Conservation (phyloP, 1,140 invertebrate species). For the Tribolium madens region DNA sequence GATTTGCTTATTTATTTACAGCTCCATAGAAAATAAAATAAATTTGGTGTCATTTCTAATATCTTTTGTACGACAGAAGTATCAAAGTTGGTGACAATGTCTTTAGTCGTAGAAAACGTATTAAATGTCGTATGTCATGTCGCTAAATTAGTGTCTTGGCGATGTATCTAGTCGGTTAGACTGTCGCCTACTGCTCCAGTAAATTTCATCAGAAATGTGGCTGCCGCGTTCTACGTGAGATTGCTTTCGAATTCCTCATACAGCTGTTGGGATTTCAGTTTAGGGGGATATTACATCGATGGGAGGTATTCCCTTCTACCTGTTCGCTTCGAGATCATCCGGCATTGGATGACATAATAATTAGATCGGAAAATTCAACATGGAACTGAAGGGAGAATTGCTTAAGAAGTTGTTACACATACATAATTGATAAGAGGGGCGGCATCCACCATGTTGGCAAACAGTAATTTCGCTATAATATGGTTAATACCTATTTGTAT, state of each 20-base stretch:
- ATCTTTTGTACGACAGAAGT: too few relatives aligned
- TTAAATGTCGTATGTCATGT: conserved; percentile 26
- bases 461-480: not conserved
- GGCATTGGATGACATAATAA: conserved; percentile 15
- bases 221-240: conserved; percentile 34
- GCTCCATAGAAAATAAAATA: too few relatives aligned
- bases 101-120: too few relatives aligned
- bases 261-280: conserved; percentile 49
- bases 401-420: not conserved
- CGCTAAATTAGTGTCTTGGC: conserved; percentile 45
- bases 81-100: too few relatives aligned
- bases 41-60: too few relatives aligned
- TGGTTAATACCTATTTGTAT: not conserved
- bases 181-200: conserved; percentile 40
- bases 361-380: conserved; percentile 18
- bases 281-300: conserved; percentile 25
- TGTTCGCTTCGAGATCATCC: conserved; percentile 12
- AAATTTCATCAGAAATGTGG: conserved; percentile 49
- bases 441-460: too few relatives aligned
- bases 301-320: conserved; percentile 10
- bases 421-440: too few relatives aligned
- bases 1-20: too few relatives aligned
- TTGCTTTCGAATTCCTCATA: conserved; percentile 46
- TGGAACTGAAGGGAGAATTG: not conserved
- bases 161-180: conserved; percentile 42